A percentile compares a stretch with the other conserved stretches of the same genome.
Conservation (phyloP, 1,140 invertebrate genomes). For the Ericerus pela region DNA sequence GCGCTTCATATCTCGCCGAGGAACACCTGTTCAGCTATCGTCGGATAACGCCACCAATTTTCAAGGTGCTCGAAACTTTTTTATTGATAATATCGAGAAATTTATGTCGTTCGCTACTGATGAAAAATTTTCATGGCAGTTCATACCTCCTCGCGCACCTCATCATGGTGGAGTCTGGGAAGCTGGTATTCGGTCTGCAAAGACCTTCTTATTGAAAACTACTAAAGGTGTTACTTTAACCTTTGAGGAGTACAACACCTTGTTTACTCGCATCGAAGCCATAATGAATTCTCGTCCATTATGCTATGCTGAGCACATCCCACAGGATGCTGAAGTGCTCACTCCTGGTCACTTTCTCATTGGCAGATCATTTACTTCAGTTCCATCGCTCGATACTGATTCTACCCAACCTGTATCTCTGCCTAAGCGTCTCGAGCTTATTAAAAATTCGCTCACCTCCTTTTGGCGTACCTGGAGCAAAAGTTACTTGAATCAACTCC, state of each 20-base stretch:
- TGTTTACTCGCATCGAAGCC: constrained; percentile 24
- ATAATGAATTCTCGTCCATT: constrained; percentile 26
- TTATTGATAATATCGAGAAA: neutral
- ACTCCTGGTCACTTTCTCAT: constrained; percentile 27
- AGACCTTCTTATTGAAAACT: constrained; percentile 19
- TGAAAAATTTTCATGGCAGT: neutral
- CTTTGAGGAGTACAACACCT: constrained; percentile 28
- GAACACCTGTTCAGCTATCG: constrained; percentile 25
- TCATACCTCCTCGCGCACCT: neutral
- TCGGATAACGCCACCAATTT: constrained; percentile 27
- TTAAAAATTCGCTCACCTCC: constrained; percentile 18
- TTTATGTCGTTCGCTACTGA: neutral
- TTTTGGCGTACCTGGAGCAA: constrained; percentile 25
- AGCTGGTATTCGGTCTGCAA: constrained; percentile 21
- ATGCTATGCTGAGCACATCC: constrained; percentile 20
- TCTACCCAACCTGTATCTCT: constrained; percentile 17
- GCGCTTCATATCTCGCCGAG: constrained; percentile 30
- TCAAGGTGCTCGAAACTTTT: neutral
- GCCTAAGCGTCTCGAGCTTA: constrained; percentile 16
- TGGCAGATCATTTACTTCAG: constrained; percentile 14
- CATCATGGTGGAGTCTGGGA: constrained; percentile 23
- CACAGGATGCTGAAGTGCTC: constrained; percentile 22
- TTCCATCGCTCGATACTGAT: constrained; percentile 9
- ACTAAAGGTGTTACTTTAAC: constrained; percentile 18
- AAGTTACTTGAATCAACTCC: constrained; percentile 25